Evolutionary conservation across 2,113 vertebrate genomes (phyloP).

Genomic region (Loxodonta africana): DNA sequence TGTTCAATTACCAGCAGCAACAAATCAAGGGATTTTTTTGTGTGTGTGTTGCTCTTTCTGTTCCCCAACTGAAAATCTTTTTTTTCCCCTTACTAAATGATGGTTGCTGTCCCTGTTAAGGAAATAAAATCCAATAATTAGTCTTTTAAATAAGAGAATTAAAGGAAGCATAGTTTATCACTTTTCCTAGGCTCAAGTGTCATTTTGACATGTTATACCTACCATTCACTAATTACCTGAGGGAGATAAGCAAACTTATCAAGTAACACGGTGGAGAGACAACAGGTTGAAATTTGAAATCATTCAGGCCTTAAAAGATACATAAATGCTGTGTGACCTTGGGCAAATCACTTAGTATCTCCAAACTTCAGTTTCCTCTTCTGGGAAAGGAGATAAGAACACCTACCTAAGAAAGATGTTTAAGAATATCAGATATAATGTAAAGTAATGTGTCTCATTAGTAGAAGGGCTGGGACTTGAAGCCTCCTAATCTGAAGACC

Average conservation of each 20-base stretch:
- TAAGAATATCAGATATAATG: slow-evolving; percentile 38
- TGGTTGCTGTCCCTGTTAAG: slow-evolving; percentile 51
- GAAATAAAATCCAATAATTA: slow-evolving; percentile 63
- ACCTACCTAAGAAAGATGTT: slow-evolving; percentile 62
- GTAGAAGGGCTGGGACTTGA: slow-evolving; percentile 43
- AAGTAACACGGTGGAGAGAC: slow-evolving; percentile 32
- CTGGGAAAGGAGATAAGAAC: slow-evolving; percentile 67
- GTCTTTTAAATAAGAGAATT: slow-evolving; percentile 71
- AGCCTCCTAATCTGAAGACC: neutral
- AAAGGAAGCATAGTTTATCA: slow-evolving; percentile 74
- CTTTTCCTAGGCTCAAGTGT: slow-evolving; percentile 49
- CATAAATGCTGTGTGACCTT: slow-evolving; percentile 64
- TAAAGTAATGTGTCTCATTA: slow-evolving; percentile 72
- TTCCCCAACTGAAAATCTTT: neutral
- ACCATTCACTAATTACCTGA: slow-evolving; percentile 74
- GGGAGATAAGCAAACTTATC: slow-evolving; percentile 67
- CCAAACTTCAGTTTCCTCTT: slow-evolving; percentile 71
- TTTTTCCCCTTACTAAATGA: neutral
- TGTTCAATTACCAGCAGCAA: neutral
- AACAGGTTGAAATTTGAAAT: slow-evolving; percentile 62
- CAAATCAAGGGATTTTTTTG: neutral
- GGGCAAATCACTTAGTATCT: slow-evolving; percentile 64
- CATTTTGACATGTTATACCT: slow-evolving; percentile 51
- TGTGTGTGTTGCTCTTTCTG: slow-evolving; percentile 1
- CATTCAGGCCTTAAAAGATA: slow-evolving; percentile 57